Evolutionary conservation across 2,888 invertebrate genomes (phyloP).

Genomic region (Sphaerophoria rueppellii): DNA sequence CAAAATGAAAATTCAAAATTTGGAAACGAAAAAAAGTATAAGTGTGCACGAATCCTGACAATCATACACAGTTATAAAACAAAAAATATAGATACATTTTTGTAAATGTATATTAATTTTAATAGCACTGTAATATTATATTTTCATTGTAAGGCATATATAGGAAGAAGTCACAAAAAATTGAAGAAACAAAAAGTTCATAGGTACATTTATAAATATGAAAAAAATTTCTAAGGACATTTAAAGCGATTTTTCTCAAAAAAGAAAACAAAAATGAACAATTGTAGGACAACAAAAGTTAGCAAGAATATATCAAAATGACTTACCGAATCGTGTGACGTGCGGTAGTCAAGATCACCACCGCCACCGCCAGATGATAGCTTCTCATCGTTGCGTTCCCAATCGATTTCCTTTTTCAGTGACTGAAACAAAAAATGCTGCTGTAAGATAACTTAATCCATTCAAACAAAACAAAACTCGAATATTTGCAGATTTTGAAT

Average conservation of each 20-base stretch:
- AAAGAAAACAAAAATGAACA: conserved; percentile 51
- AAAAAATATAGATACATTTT: background rate
- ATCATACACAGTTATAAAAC: conserved; percentile 49
- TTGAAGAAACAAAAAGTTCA: conserved; percentile 52
- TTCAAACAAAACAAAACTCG: conserved; percentile 46
- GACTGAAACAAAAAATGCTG: conserved; percentile 84
- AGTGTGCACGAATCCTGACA: conserved; percentile 61
- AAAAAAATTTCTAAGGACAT: conserved; percentile 63
- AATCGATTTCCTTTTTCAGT: conserved; percentile 94
- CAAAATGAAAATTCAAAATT: conserved; percentile 52
- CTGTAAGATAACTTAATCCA: conserved; percentile 70
- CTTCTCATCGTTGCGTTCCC: conserved; percentile 92
- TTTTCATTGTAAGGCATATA: conserved; percentile 39
- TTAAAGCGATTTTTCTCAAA: conserved; percentile 64
- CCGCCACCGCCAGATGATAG: conserved; percentile 84
- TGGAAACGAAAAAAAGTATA: background rate
- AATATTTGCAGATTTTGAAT: too few relatives aligned
- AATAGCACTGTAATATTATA: conserved; percentile 36
- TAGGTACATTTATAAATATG: conserved; percentile 1
- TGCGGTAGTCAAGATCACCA: conserved; percentile 91
- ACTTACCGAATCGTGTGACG: conserved; percentile 93
- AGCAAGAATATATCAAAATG: conserved; percentile 74
- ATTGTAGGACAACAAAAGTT: conserved; percentile 75
- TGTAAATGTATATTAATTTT: background rate
- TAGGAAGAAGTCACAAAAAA: conserved; percentile 76